These are phyloP conservation scores for Theretra japonica DNA, from an alignment of 2,888 invertebrate genomes.

Conservation along the genomic window DNA sequence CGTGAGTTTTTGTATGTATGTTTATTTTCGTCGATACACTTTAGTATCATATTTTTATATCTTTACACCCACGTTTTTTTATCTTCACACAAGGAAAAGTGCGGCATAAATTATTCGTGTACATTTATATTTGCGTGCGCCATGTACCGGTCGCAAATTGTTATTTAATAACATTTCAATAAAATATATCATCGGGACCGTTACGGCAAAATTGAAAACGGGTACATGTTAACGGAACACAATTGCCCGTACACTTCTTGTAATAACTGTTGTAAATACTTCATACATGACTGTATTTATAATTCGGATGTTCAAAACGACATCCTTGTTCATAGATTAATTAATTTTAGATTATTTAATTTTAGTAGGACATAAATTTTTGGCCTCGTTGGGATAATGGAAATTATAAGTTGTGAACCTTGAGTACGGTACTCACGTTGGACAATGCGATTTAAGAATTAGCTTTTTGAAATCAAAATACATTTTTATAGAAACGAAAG, in stretches of 20 bases:
- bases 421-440: too few species aligned
- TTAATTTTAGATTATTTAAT: too few species aligned
- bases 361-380: too few species aligned
- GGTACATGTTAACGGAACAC: slow-evolving; percentile 10
- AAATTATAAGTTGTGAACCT: too few species aligned
- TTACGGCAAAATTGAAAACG: slow-evolving; percentile 11
- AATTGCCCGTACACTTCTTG: slow-evolving; percentile 13
- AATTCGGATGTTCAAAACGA: not conserved
- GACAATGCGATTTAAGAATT: too few species aligned
- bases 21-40: too few species aligned
- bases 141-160: not conserved
- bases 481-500: too few species aligned
- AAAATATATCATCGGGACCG: slow-evolving; percentile 5
- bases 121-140: not conserved
- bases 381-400: too few species aligned
- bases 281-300: not conserved
- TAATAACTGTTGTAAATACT: not conserved
- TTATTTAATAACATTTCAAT: not conserved
- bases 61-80: too few species aligned
- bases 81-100: not conserved
- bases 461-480: too few species aligned
- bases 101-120: not conserved
- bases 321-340: not conserved
- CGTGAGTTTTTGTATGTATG: too few species aligned
- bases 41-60: too few species aligned